These are phyloP conservation scores for Sigmodon hispidus DNA, from an alignment of 2,113 vertebrate genomes.

Conservation along the genomic window DNA sequence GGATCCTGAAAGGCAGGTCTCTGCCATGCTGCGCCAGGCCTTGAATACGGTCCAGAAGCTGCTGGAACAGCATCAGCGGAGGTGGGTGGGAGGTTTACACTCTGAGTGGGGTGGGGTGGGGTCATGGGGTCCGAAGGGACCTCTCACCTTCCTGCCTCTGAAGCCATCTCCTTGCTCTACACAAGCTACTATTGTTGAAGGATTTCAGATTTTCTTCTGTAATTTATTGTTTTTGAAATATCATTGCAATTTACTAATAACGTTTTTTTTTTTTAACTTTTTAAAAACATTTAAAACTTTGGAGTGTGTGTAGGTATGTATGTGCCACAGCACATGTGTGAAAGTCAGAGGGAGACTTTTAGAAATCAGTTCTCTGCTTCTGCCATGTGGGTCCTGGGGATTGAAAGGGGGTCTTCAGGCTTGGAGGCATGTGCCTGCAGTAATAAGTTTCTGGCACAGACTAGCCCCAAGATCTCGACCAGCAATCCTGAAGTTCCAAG, in stretches of 20 bases:
- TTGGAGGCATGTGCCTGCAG: background rate
- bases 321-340: background rate
- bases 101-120: accelerated
- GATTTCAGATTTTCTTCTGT: background rate
- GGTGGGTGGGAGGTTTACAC: slow-evolving; percentile 54
- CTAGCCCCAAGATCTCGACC: too few relatives aligned
- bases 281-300: background rate
- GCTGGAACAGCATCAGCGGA: slow-evolving; percentile 78
- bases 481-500: too few relatives aligned
- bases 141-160: background rate
- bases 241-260: background rate
- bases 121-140: background rate
- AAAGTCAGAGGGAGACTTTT: background rate
- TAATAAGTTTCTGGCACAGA: too few relatives aligned
- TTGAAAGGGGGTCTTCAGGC: background rate
- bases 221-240: background rate
- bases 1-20: slow-evolving; percentile 73
- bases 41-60: slow-evolving; percentile 74
- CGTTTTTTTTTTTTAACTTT: background rate
- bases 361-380: background rate
- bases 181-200: background rate
- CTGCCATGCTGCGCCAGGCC: slow-evolving; percentile 77
- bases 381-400: background rate
- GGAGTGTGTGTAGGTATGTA: background rate
- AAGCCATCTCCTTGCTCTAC: accelerated